Evolutionary conservation across 2,797 vertebrate species (phyloP), one percentile per base, ranked within the genome.

Genomic region (Tolypeutes matacus): DNA sequence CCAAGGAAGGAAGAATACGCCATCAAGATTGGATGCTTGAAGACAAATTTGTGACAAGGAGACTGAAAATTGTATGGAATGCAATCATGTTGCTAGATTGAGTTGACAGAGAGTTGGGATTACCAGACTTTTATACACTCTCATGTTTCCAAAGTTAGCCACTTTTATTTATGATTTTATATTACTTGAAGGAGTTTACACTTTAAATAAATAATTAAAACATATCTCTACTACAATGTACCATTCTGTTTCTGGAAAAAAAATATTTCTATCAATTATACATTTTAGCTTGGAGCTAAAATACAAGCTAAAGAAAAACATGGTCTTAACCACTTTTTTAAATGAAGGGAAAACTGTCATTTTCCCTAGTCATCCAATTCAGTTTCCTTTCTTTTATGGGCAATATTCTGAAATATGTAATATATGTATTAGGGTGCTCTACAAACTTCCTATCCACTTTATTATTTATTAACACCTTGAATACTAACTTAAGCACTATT

Each of bases 161-260:
- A 70, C 31, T 92, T 95, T 96, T 84, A 92, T 94, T 89, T 77
- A 75, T 65, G 46, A 58, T 64, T 60, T 67, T 76, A 75, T 11
- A 86, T 70, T 70, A 83, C 96, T 91, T 46, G 25, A 34, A 95
- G 95, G 70, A 84, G 90, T 91, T 95, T 77, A 84, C 42, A 69
- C 58, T 95, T 84, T 65, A 75, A 91, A 77, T 96, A 96, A 96
- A 95, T 96, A 96, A 96, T 97, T 95, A 95, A 95, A 95, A 78
- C 65, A 31, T 83, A 77, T 77, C 75, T 96, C 39, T 80, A 18
- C 69, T 83, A 65, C 77, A 73, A 89, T 56, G 81, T 69, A 87
- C 42, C 18, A 34, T 77, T 86, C 70, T 85, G 21, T 80, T 94
- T 96, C 95, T 89, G 49, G 56, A 2, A 36, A 36, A 90, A 58